Conservation (phyloP, 1,140 invertebrate genomes). For the Drosophila seguyi region DNA sequence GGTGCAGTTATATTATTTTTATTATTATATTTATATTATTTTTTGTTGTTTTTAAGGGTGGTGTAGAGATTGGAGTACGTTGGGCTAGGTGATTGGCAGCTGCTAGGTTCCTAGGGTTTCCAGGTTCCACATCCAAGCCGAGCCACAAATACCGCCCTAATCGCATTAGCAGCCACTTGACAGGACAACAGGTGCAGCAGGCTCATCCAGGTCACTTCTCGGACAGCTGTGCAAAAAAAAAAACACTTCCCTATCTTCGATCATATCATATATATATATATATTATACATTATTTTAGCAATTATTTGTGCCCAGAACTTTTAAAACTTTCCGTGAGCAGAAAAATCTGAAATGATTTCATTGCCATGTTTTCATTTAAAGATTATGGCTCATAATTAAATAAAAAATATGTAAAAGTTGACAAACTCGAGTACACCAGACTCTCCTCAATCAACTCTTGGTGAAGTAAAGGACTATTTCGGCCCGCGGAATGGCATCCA, state of each 20-base stretch:
- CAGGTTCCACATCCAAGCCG: background rate
- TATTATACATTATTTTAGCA: too few relatives aligned
- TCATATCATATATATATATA: too few relatives aligned
- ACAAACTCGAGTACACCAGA: background rate
- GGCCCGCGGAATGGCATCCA: background rate
- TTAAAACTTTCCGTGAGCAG: too few relatives aligned
- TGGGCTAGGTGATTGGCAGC: constrained; percentile 33
- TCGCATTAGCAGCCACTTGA: constrained; percentile 51
- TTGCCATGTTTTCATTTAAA: too few relatives aligned
- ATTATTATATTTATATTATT: background rate
- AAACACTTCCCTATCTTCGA: background rate
- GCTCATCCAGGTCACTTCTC: constrained; percentile 16
- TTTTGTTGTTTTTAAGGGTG: background rate
- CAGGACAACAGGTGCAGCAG: constrained; percentile 38
- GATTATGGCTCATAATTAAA: background rate
- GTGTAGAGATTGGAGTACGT: constrained; percentile 8
- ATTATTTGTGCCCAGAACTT: too few relatives aligned
- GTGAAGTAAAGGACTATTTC: constrained; percentile 45
- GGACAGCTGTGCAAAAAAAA: constrained; percentile 36
- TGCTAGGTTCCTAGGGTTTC: constrained; percentile 9
- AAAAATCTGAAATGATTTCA: background rate
- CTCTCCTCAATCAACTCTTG: constrained; percentile 13
- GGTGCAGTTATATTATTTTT: background rate
- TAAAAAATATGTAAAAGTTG: background rate
- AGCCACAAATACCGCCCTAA: constrained; percentile 10